Base-by-base conservation (phyloP, 2,888 invertebrate species). In the Coronaproctus castanopsis region DNA sequence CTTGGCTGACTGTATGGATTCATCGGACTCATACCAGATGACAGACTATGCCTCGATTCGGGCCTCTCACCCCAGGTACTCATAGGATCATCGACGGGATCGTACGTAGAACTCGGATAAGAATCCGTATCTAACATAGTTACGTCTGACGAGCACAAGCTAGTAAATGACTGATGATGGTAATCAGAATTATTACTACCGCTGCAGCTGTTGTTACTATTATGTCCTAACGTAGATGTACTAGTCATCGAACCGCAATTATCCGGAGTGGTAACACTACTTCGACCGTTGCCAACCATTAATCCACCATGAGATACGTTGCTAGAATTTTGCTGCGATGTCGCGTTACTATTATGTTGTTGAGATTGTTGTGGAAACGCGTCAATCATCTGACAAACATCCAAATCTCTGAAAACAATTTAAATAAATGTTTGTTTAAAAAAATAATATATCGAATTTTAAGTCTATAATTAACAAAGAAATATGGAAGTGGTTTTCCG, bases 41-140 rank as follows among this genome's bases (percentile, higher is more conserved):
- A 66, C 54, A 78, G 75, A 66, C 80, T 81, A 64, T 80, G 77
- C 63, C 82, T 73, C 52, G 82, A 82, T 66, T 80, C 80, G 22
- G 82, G 79, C 62, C 81, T 68, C 62, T 71, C 71, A 54, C 63
- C 61, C 67, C 67, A 66, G 3, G 63, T 57, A n/a, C 63, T 61
- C 14, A 64, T 62, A n/a, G n/a, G n/a, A n/a, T n/a, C n/a, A 57
- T 65, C 67, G n/a, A 57, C 52, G 10, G 62, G 61, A 53, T 65
- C 61, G 75, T 80, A 85, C 60, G 83, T 78, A 67, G 80, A 77
- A 68, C 77, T 76, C 65, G 79, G 78, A 68, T 77, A 78, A 64
- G 80, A 76, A 65, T 82, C 83, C 67, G 82, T 78, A 67, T 82
- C 83, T 71, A 64, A 65, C 57, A 66, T 63, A 60, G 62, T 65